A percentile compares a stretch with the other conserved stretches of the same genome.
phyloP scores from a whole-genome alignment of 2,888 invertebrate genomes.

The Apantesis nais region DNA sequence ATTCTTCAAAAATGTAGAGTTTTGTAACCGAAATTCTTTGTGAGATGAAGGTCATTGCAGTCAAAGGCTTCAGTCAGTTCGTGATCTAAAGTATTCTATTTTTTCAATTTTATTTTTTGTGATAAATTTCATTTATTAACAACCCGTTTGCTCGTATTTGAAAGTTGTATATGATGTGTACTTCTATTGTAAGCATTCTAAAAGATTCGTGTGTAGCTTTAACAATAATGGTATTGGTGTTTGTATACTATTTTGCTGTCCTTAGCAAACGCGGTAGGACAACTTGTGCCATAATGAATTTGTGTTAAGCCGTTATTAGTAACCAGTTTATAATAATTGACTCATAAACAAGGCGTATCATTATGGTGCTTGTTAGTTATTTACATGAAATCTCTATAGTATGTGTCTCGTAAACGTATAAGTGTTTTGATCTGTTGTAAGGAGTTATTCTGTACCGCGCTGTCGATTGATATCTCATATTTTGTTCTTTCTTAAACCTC shows the following conservation, averaged over 20 bases:
- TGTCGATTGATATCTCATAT: slow-evolving; percentile 18
- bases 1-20: slow-evolving; percentile 48
- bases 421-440: slow-evolving; percentile 19
- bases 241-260: slow-evolving; percentile 23
- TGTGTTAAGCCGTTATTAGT: slow-evolving; percentile 9
- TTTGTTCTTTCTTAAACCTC: neutral
- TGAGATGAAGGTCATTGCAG: slow-evolving; percentile 52
- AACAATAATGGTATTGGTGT: slow-evolving; percentile 15
- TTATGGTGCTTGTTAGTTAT: slow-evolving; percentile 30
- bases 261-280: slow-evolving; percentile 17
- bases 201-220: slow-evolving; percentile 28
- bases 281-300: slow-evolving; percentile 31
- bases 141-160: slow-evolving; percentile 38
- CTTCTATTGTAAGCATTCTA: slow-evolving; percentile 20
- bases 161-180: slow-evolving; percentile 24
- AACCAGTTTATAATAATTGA: slow-evolving; percentile 1
- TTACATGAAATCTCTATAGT: slow-evolving; percentile 14
- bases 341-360: slow-evolving; percentile 15
- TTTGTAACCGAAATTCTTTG: slow-evolving; percentile 51
- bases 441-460: slow-evolving; percentile 7
- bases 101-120: slow-evolving; percentile 63
- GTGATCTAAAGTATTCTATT: slow-evolving; percentile 52
- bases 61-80: slow-evolving; percentile 66
- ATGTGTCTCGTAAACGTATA: slow-evolving; percentile 22
- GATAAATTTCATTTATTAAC: slow-evolving; percentile 68